Evolutionary conservation across 2,888 invertebrate genomes (phyloP).

Genomic region (Brenthis hecate): DNA sequence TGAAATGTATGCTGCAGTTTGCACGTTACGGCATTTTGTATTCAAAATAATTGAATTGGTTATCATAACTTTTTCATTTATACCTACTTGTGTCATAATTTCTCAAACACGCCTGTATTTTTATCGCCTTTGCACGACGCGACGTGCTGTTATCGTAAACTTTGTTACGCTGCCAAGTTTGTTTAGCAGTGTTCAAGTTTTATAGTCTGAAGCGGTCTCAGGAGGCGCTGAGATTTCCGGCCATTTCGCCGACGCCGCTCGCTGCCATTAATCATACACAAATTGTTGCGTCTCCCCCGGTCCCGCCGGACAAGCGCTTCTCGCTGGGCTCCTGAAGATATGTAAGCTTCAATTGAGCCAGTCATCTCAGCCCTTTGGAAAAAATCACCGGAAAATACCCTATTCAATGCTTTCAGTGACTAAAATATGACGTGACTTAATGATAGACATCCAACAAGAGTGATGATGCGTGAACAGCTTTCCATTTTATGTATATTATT

Average conservation of each 20-base stretch:
- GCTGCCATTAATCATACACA: slow-evolving; percentile 65
- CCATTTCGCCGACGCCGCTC: slow-evolving; percentile 43
- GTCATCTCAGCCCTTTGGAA: slow-evolving; percentile 60
- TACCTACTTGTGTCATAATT: slow-evolving; percentile 7
- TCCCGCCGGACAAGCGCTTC: slow-evolving; percentile 19
- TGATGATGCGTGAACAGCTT: slow-evolving; percentile 31
- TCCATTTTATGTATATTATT: not conserved
- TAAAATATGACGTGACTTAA: slow-evolving; percentile 43
- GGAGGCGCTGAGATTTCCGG: slow-evolving; percentile 49
- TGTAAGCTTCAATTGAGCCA: slow-evolving; percentile 66
- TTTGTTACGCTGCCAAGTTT: slow-evolving; percentile 30
- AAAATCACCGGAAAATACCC: slow-evolving; percentile 51
- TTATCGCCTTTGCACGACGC: slow-evolving; percentile 1
- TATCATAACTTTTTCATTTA: not conserved
- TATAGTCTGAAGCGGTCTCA: slow-evolving; percentile 60
- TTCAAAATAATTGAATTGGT: not conserved
- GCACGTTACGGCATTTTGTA: not conserved
- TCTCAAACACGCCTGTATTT: not conserved
- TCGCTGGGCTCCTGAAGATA: slow-evolving; percentile 46
- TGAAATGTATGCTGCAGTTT: no score
- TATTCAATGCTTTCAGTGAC: slow-evolving; percentile 42
- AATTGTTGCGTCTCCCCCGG: slow-evolving; percentile 52
- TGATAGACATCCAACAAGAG: slow-evolving; percentile 39
- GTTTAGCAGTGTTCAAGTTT: slow-evolving; percentile 45
- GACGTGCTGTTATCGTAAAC: slow-evolving; percentile 6